A percentile compares a stretch with the other conserved stretches of the same genome.
These are phyloP conservation scores for Agrilus cyanescens DNA, from an alignment of 2,888 invertebrate species.

Conservation along the genomic window DNA sequence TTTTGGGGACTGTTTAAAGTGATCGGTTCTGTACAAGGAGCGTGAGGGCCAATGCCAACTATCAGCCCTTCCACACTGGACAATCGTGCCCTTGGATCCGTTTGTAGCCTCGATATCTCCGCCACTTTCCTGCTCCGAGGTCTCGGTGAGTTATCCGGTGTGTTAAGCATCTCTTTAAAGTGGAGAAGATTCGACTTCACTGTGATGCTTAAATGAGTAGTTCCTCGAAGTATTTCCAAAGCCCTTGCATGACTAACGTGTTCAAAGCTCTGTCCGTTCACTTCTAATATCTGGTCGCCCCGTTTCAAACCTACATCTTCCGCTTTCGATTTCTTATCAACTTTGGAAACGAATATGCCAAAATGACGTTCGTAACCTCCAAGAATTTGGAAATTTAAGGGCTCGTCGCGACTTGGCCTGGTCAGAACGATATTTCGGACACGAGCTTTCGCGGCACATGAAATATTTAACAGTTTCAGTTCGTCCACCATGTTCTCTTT, in stretches of 20 bases:
- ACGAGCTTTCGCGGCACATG: conserved; percentile 93
- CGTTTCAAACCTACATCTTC: conserved; percentile 92
- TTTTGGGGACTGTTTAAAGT: conserved; percentile 55
- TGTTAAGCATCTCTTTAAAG: conserved; percentile 62
- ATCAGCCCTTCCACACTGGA: conserved; percentile 60
- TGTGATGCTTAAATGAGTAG: conserved; percentile 91
- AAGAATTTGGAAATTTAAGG: conserved; percentile 82
- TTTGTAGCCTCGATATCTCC: conserved; percentile 55
- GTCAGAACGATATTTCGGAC: conserved; percentile 85
- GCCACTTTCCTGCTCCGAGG: conserved; percentile 48
- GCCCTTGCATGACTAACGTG: conserved; percentile 87
- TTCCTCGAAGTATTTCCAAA: conserved; percentile 82
- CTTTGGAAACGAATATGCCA: conserved; percentile 87
- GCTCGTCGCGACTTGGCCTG: conserved; percentile 85
- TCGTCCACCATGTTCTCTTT: conserved; percentile 77
- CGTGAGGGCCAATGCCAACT: conserved; percentile 25
- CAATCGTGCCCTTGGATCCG: conserved; percentile 60
- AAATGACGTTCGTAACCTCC: conserved; percentile 88
- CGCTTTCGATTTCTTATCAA: conserved; percentile 81
- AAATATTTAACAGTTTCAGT: conserved; percentile 78
- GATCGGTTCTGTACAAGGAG: conserved; percentile 41
- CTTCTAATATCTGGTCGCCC: conserved; percentile 95
- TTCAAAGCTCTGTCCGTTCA: conserved; percentile 93
- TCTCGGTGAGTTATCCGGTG: conserved; percentile 72
- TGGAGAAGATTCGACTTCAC: conserved; percentile 94